phyloP scores from a whole-genome alignment of 2,113 vertebrate genomes.

The Sturnus vulgaris region DNA sequence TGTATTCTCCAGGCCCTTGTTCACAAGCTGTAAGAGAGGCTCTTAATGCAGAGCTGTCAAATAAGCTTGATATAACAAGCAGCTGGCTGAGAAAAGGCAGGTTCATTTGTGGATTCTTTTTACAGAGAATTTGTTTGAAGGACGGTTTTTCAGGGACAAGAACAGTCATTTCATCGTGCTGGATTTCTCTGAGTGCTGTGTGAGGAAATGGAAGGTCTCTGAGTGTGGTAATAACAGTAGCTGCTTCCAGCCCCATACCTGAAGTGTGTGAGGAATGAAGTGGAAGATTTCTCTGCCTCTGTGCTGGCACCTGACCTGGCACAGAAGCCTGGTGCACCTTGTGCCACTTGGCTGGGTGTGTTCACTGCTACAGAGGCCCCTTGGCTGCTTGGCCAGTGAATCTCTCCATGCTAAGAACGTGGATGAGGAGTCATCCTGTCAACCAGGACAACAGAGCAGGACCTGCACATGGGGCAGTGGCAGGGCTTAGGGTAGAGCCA shows the following conservation, averaged over 20 bases:
- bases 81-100: conserved; percentile 34
- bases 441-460: neutral
- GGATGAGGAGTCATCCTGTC: neutral
- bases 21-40: conserved; percentile 16
- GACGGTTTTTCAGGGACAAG: neutral
- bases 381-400: neutral
- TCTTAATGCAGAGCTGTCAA: conserved; percentile 53
- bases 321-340: neutral
- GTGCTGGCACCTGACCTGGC: neutral
- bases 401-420: neutral
- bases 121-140: neutral
- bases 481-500: neutral
- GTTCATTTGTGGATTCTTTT: conserved; percentile 31
- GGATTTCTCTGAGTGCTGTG: neutral
- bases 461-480: neutral
- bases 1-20: conserved; percentile 34
- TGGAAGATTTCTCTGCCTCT: neutral
- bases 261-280: neutral
- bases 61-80: conserved; percentile 35
- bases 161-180: neutral
- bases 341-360: fast-evolving
- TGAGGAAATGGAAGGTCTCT: neutral
- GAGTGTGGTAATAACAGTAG: neutral
- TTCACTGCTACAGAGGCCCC: neutral
- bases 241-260: neutral